Conservation (phyloP, 2,113 vertebrate species). For the Hippocampus comes region DNA sequence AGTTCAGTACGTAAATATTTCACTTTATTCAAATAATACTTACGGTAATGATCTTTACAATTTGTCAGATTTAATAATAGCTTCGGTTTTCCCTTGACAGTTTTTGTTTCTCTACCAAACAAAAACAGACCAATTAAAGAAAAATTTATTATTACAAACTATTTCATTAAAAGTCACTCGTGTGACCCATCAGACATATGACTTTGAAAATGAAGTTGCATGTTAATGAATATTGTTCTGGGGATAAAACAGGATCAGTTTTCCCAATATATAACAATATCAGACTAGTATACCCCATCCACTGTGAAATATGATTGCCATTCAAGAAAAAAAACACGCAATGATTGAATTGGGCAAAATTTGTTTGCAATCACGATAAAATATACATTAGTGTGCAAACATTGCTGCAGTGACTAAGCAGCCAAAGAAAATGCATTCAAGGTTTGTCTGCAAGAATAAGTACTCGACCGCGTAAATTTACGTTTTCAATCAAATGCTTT, state of each 20-base stretch:
- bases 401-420: neutral
- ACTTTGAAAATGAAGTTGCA: no score
- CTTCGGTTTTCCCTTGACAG: no score
- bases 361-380: neutral
- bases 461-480: neutral
- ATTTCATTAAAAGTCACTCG: no score
- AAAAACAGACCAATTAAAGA: constrained; percentile 9
- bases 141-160: neutral
- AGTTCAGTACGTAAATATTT: neutral
- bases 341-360: neutral
- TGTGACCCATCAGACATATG: no score
- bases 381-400: neutral
- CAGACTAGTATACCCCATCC: no score
- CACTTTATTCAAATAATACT: neutral
- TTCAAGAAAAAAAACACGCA: neutral
- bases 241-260: no score
- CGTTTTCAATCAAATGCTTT: neutral
- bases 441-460: neutral
- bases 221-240: no score
- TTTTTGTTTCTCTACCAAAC: constrained; percentile 16
- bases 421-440: neutral
- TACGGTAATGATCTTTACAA: neutral
- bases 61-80: neutral
- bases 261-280: neutral
- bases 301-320: neutral